These are phyloP conservation scores for Argentina silus DNA, from an alignment of 2,797 vertebrate genomes.

Conservation along the genomic window DNA sequence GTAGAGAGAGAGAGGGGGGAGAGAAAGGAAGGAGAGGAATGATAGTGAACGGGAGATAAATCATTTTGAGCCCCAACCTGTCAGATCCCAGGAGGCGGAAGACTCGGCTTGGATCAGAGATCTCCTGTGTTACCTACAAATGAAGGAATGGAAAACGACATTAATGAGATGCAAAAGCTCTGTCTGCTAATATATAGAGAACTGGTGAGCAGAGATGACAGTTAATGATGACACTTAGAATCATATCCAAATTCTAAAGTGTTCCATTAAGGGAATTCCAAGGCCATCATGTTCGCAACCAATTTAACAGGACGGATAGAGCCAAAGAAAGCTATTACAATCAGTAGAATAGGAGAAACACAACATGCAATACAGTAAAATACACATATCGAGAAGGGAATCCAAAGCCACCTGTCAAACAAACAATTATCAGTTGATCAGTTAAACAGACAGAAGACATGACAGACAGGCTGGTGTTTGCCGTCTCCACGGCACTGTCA, in stretches of 20 bases:
- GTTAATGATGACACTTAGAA: not conserved
- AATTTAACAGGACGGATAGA: no score
- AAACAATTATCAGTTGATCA: no score
- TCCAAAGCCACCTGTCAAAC: no score
- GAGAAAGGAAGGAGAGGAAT: not conserved
- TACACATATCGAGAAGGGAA: no score
- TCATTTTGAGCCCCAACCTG: slow-evolving; percentile 69
- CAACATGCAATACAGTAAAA: no score
- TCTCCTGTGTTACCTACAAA: slow-evolving; percentile 84
- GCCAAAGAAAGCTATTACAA: no score
- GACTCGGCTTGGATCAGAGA: slow-evolving; percentile 82
- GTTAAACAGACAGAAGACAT: not conserved
- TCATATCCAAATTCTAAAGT: no score
- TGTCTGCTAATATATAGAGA: not conserved
- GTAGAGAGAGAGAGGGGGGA: not conserved
- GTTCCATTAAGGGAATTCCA: no score
- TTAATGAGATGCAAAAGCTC: not conserved
- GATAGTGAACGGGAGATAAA: not conserved
- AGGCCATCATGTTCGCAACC: no score
- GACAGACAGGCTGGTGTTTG: slow-evolving; percentile 5
- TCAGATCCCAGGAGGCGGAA: slow-evolving; percentile 85
- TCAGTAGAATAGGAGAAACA: no score
- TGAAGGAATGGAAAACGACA: not conserved
- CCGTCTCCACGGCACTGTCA: slow-evolving; percentile 29
- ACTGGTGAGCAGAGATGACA: not conserved